Conservation (phyloP, 92 coral and sea anemone species). For the Phenganax stokvisi region DNA sequence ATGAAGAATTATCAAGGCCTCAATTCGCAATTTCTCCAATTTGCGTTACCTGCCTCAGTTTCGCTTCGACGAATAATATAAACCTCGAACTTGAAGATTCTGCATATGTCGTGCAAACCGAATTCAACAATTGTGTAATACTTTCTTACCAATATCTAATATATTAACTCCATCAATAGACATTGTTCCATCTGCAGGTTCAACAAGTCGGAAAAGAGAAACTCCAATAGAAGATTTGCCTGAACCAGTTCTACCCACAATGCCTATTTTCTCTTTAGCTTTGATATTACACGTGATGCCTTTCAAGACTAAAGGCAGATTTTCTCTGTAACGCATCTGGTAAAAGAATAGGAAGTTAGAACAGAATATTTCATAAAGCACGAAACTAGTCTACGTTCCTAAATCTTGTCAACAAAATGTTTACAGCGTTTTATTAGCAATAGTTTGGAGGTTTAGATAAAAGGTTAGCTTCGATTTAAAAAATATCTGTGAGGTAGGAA, state of each 20-base stretch:
- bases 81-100: background rate
- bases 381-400: too few species aligned
- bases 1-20: too few species aligned
- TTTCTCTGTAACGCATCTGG: slow-evolving; percentile 89
- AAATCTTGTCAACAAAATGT: too few species aligned
- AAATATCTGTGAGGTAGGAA: too few species aligned
- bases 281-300: slow-evolving; percentile 67
- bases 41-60: too few species aligned
- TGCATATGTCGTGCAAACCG: background rate
- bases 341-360: background rate
- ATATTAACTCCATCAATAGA: slow-evolving; percentile 70
- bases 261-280: slow-evolving; percentile 76
- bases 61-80: too few species aligned
- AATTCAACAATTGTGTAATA: background rate
- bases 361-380: background rate
- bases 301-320: slow-evolving; percentile 70
- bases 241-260: slow-evolving; percentile 95
- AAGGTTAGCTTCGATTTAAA: too few species aligned
- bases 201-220: slow-evolving; percentile 82
- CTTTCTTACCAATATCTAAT: slow-evolving; percentile 53
- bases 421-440: too few species aligned
- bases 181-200: slow-evolving; percentile 64
- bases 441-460: too few species aligned
- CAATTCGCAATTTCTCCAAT: too few species aligned
- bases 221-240: slow-evolving; percentile 92